These are phyloP conservation scores for Palythoa grandiflora DNA, from an alignment of 92 coral and sea anemone species.

Conservation along the genomic window DNA sequence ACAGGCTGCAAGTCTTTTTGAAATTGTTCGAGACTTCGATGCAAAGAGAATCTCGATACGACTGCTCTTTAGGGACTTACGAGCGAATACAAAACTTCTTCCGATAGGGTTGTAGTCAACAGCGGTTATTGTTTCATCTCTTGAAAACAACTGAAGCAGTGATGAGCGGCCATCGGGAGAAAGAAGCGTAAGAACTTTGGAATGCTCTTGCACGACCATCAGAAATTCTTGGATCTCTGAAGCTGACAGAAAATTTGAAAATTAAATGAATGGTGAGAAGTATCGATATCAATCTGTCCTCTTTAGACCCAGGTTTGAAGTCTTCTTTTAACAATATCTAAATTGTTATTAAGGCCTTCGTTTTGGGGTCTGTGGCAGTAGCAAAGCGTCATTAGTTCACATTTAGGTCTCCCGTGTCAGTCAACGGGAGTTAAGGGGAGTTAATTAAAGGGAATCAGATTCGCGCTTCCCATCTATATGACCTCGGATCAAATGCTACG, in stretches of 20 bases:
- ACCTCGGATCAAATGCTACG: too few species aligned
- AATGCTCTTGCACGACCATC: background rate
- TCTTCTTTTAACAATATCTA: too few species aligned
- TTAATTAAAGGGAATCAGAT: too few species aligned
- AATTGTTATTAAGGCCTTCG: too few species aligned
- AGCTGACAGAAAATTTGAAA: background rate
- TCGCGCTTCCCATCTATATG: too few species aligned
- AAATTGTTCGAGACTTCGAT: background rate
- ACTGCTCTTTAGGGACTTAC: background rate
- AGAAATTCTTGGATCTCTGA: background rate
- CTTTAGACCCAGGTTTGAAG: too few species aligned
- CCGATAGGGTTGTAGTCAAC: background rate
- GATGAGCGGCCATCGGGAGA: background rate
- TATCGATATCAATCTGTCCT: too few species aligned
- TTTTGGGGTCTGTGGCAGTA: too few species aligned
- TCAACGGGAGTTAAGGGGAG: too few species aligned
- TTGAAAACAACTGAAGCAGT: background rate
- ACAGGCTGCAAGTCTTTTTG: background rate
- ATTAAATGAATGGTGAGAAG: background rate
- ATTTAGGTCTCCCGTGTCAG: too few species aligned
- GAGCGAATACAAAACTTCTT: background rate
- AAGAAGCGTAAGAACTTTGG: background rate
- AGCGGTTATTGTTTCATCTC: background rate
- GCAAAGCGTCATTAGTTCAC: too few species aligned
- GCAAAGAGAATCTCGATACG: conserved; percentile 3